Conservation (phyloP, 2,797 vertebrate species). For the Cossypha heuglini region DNA sequence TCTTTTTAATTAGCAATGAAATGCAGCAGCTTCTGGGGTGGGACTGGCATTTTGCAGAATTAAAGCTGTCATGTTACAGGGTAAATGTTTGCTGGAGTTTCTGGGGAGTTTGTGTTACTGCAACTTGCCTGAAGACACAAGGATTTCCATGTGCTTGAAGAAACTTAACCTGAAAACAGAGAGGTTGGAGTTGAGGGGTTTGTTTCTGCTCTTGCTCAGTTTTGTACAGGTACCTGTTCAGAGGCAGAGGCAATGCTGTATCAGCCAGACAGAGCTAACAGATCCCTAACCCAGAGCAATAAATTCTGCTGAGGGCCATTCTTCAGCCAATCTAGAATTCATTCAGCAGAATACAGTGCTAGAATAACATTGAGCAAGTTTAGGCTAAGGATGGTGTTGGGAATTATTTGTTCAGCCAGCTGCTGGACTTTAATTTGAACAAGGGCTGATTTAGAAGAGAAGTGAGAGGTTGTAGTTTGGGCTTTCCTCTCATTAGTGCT, state of each 20-base stretch:
- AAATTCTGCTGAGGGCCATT: neutral
- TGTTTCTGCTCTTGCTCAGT: neutral
- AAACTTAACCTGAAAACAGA: neutral
- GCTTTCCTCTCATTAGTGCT: neutral
- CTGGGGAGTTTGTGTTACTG: neutral
- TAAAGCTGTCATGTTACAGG: accelerated
- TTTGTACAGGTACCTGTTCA: neutral
- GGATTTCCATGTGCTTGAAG: neutral
- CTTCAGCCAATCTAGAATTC: neutral
- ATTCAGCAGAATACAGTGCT: neutral
- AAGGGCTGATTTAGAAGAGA: neutral
- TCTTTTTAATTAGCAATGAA: neutral
- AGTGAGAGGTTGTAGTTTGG: neutral
- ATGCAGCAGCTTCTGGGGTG: neutral
- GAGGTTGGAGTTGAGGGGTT: neutral
- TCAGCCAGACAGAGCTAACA: neutral
- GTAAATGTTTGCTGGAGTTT: neutral
- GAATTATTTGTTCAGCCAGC: neutral
- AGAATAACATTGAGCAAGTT: neutral
- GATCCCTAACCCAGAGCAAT: neutral
- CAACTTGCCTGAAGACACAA: neutral
- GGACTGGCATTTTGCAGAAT: neutral
- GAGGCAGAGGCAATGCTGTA: neutral
- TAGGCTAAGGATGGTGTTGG: neutral
- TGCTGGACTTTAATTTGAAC: neutral